Percentiles rank a stretch among this genome's conserved stretches.
Conservation (phyloP, 1,140 invertebrate genomes). For the fruit fly (Drosophila melanogaster) region DNA sequence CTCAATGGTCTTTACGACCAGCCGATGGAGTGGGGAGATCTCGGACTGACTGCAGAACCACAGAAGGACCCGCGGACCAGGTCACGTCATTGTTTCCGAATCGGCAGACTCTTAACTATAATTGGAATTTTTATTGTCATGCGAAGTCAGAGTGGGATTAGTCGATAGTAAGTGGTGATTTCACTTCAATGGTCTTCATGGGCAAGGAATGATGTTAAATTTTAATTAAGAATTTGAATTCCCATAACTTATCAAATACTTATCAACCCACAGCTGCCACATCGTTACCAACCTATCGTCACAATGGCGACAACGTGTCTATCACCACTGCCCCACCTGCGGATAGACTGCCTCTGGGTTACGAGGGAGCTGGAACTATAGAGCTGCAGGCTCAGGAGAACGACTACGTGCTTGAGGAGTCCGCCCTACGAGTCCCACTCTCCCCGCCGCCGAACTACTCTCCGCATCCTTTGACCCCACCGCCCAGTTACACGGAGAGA, state of each 20-base stretch:
- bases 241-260: neutral
- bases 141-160: conserved; percentile 18
- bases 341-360: conserved; percentile 14
- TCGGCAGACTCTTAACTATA: conserved; percentile 47
- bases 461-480: conserved; percentile 67
- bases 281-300: conserved; percentile 41
- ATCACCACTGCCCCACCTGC: conserved; percentile 10
- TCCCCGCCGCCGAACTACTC: conserved; percentile 65
- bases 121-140: conserved; percentile 73
- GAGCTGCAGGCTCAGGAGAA: conserved; percentile 59
- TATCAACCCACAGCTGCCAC: conserved; percentile 8
- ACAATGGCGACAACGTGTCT: conserved; percentile 32
- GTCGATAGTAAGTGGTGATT: neutral
- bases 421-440: conserved; percentile 21
- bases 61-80: neutral
- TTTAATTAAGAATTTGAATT: conserved; percentile 6
- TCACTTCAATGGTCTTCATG: no score
- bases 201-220: neutral
- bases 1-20: conserved; percentile 48
- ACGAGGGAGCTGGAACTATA: conserved; percentile 27
- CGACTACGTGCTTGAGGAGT: conserved; percentile 62
- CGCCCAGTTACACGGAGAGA: conserved; percentile 71
- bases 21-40: neutral
- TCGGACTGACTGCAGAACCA: neutral
- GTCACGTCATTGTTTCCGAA: conserved; percentile 36